These are phyloP conservation scores for Silurus aristotelis DNA, from an alignment of 2,797 vertebrate species.

Conservation along the genomic window DNA sequence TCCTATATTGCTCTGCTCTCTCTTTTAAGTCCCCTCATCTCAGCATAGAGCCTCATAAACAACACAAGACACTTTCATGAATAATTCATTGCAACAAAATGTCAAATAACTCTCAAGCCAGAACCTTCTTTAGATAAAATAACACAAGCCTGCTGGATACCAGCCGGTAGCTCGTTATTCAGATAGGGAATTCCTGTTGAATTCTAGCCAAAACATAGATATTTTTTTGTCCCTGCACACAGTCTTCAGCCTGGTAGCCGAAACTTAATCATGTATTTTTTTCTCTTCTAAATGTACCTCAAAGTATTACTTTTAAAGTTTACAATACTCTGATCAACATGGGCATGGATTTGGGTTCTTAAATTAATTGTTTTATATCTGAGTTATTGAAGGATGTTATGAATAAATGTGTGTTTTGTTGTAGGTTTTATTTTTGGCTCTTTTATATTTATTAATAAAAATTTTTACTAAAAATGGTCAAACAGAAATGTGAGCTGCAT, in stretches of 20 bases:
- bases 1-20: background rate
- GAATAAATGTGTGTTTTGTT: too few species aligned
- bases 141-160: slow-evolving; percentile 35
- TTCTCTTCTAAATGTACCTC: too few species aligned
- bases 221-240: slow-evolving; percentile 1
- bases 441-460: too few species aligned
- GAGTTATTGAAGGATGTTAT: too few species aligned
- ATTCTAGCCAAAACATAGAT: slow-evolving; percentile 1
- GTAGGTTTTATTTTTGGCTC: too few species aligned
- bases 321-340: too few species aligned
- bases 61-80: slow-evolving; percentile 40
- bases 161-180: background rate
- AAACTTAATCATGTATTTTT: too few species aligned
- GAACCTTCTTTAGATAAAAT: slow-evolving; percentile 33
- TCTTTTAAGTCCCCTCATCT: slow-evolving; percentile 18
- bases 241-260: background rate
- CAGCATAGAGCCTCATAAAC: slow-evolving; percentile 36
- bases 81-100: slow-evolving; percentile 48
- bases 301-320: too few species aligned
- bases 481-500: too few species aligned
- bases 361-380: too few species aligned
- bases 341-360: too few species aligned
- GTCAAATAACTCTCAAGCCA: slow-evolving; percentile 43
- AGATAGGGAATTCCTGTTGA: slow-evolving; percentile 36
- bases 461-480: too few species aligned